phyloP scores from a whole-genome alignment of 2,113 vertebrate species.

The Tachysurus vachellii region DNA sequence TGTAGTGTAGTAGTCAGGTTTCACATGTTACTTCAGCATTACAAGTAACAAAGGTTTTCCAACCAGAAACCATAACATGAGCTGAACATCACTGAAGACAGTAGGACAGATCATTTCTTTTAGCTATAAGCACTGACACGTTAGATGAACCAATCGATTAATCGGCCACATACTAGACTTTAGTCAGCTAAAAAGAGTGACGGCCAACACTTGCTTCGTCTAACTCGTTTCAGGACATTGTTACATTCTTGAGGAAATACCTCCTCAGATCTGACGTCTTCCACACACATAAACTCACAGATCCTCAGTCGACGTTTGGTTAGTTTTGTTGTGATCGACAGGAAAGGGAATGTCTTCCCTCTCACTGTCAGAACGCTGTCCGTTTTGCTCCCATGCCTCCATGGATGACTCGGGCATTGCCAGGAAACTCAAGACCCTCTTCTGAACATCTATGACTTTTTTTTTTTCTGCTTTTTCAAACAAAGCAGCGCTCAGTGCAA shows the following conservation, averaged over 20 bases:
- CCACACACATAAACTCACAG: neutral
- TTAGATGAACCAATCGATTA: neutral
- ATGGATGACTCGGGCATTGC: neutral
- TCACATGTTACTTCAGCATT: neutral
- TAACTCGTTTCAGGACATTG: neutral
- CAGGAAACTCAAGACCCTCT: neutral
- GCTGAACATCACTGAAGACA: neutral
- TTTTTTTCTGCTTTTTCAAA: neutral
- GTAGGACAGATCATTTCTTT: neutral
- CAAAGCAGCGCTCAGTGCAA: neutral
- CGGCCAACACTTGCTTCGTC: neutral
- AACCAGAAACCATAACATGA: neutral
- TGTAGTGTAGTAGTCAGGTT: neutral
- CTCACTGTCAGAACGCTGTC: neutral
- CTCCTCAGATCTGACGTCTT: neutral
- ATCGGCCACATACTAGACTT: too few species aligned
- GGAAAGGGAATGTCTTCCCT: neutral
- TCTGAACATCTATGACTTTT: neutral
- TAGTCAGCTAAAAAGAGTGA: neutral
- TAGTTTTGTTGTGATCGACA: neutral
- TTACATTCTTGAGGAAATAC: neutral
- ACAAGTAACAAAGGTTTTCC: neutral
- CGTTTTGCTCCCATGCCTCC: neutral
- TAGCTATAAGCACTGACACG: neutral
- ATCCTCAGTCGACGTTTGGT: neutral